Conservation (phyloP, 2,888 invertebrate genomes). For the Lepidonotus clava region DNA sequence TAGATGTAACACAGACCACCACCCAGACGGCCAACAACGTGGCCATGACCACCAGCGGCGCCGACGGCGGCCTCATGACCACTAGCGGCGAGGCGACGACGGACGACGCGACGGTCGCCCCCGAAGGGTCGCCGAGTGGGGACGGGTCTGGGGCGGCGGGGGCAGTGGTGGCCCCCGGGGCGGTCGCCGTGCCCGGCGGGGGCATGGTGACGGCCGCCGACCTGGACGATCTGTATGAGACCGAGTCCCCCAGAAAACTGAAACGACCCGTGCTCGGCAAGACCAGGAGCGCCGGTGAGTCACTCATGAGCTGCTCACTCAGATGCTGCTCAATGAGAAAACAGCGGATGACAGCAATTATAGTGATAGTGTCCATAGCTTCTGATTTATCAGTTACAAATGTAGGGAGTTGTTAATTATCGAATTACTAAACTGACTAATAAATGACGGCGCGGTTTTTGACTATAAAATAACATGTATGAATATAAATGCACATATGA, state of each 20-base stretch:
- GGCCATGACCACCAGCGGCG: conserved; percentile 7
- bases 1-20: conserved; percentile 40
- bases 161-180: no score
- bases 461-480: no score
- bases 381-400: no score
- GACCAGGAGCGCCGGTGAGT: conserved; percentile 51
- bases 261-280: conserved; percentile 31
- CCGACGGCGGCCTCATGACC: background rate
- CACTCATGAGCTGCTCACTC: background rate
- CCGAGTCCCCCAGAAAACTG: conserved; percentile 32
- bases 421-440: no score
- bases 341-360: no score
- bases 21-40: conserved; percentile 36
- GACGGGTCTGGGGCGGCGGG: no score
- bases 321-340: no score
- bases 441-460: no score
- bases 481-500: no score
- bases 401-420: no score
- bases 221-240: conserved; percentile 64
- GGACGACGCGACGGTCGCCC: background rate
- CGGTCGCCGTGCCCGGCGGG: no score
- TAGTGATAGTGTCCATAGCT: no score
- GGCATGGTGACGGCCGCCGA: conserved; percentile 64
- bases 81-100: background rate
- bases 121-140: background rate